Conservation (phyloP, 2,113 vertebrate species). For the Pantherophis guttatus region DNA sequence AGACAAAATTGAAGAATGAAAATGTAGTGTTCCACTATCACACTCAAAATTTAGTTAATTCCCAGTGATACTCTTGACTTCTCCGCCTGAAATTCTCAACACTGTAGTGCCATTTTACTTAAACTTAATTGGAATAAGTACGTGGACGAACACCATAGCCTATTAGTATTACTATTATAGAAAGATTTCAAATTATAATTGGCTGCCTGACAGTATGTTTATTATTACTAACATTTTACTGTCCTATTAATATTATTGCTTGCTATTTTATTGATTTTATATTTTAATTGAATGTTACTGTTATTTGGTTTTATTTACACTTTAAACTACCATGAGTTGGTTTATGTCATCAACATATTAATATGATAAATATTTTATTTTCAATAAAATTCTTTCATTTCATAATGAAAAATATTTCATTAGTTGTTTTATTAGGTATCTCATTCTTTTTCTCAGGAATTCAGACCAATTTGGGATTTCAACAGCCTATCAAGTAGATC, state of each 20-base stretch:
- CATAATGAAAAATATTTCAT: neutral
- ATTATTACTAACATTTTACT: neutral
- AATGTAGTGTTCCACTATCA: constrained; percentile 4
- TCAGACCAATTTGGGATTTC: neutral
- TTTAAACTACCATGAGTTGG: neutral
- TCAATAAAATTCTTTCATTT: neutral
- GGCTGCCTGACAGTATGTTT: neutral
- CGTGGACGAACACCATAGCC: neutral
- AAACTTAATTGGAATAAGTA: constrained; percentile 8
- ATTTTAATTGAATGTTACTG: neutral
- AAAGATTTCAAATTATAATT: neutral
- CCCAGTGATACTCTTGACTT: neutral
- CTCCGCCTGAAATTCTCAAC: neutral
- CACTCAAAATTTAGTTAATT: constrained; percentile 10
- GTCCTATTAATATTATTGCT: neutral
- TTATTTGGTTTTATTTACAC: neutral
- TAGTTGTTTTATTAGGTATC: neutral
- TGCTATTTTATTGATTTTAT: neutral
- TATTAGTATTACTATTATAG: neutral
- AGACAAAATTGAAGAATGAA: constrained; percentile 30
- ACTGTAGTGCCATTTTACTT: neutral
- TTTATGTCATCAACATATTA: neutral
- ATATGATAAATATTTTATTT: neutral
- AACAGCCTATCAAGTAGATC: neutral
- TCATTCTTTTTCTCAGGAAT: neutral